Base-by-base conservation (phyloP, 2,797 vertebrate species). In the Antennarius maculatus region DNA sequence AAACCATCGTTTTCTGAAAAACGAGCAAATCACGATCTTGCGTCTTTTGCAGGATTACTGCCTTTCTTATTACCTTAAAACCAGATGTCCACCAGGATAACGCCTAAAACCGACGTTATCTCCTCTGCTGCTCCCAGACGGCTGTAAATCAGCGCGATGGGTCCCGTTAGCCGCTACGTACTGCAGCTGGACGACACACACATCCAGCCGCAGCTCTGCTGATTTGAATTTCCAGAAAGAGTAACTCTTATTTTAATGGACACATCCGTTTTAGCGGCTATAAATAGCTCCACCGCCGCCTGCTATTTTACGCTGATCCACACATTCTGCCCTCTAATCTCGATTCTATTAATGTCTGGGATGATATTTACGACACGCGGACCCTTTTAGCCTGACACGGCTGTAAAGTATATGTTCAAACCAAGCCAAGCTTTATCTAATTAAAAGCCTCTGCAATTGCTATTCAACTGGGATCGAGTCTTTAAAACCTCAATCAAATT, bases 221-320 rank as follows among this genome's bases (percentile, higher is more conserved):
- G 89, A 89, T 90, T 90, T 90, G 90, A 89, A 90, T 87, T 89
- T 87, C 78, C 88, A 85, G 81, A 84, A 90, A 89, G 85, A 85
- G 76, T 83, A 83, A 76, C 85, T 74, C 86, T 80, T 75, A 80
- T 87, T 88, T 91, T 91, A 91, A 92, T 89, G 88, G 82, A 84
- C 81, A 72, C 62, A 80, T 89, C 86, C 78, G 76, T 86, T 89
- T 82, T 17, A 77, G 54, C 54, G 0, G 77, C 89, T 90, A 92
- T 90, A 90, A 91, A 91, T 90, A 91, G 90, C 83, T 73, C 82
- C 65, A 70, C 82, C 71, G 82, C 84, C 43, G 65, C 64, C 86
- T 68, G 82, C 73, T 75, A 68, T 82, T 80, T 88, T 77, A 76
- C 76, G 71, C 87, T 89, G 87, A 89, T 91, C 85, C 79, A 69